Evolutionary conservation across 2,113 vertebrate genomes (phyloP), one percentile per base, ranked within the genome.

Genomic region (Anoura caudifer): DNA sequence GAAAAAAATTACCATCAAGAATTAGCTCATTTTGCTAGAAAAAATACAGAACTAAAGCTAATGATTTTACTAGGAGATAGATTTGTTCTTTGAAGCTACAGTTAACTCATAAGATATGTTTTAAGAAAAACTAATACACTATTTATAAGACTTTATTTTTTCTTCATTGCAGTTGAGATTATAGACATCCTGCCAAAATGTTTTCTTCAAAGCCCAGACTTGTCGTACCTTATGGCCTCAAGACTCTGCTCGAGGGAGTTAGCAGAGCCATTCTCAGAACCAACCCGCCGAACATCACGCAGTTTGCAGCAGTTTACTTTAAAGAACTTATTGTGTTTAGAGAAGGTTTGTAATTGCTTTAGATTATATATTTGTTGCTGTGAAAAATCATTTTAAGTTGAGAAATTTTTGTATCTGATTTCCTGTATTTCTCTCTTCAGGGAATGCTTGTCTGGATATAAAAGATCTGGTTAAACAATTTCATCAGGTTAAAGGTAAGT

Each of bases 291-390:
- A 97, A 98, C 87, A 94, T 98, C 76, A 63, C 94, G 0, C 94
- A 98, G 36, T 99, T 98, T 87, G 97, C 98, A 12, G 97, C 97
- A 14, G 16, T 95, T 54, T 98, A 98, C 94, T 99, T 99, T 95
- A 96, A 95, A 73, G 98, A 98, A 50, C 97, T 99, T 3, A 33
- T 96, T n/a, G 0, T 88, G 24, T 99, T 98, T 79, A 96, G 95
- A 96, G 95, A 98, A 96, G 98, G 98, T 99, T 97, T 94, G 98
- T 97, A 90, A 45, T 31, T 92, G 3, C 72, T 92, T 90, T 47
- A 80, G 16, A 91, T 91, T 82, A 91, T 83, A 24, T 73, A 70
- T 73, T 52, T 81, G 33, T 90, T 92, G 61, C 76, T 97, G 93
- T 88, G 54, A 33, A 94, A 94, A 94, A 28, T 11, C n/a, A 87